Percentiles rank a stretch among this genome's conserved stretches.
Conservation (phyloP, 2,797 vertebrate genomes). For the Hapalemur alaotrensis region DNA sequence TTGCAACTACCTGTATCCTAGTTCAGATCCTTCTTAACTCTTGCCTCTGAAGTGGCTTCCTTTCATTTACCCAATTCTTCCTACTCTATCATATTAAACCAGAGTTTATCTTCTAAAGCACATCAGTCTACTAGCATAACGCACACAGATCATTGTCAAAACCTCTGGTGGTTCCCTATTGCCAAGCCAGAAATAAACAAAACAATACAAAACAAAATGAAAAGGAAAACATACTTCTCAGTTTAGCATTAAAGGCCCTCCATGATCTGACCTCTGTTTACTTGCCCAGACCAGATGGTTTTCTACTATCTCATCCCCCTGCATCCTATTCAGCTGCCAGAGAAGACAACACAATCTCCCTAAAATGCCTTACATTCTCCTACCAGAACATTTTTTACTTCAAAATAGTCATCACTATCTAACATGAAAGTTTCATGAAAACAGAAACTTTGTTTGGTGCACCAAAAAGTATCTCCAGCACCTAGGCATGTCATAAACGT, state of each 20-base stretch:
- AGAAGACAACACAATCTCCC: not conserved
- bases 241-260: not conserved
- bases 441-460: not conserved
- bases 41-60: constrained; percentile 27
- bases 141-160: not conserved
- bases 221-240: not conserved
- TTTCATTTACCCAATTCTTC: not conserved
- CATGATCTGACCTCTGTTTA: not conserved
- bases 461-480: not conserved
- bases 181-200: constrained; percentile 20
- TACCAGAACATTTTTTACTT: not conserved
- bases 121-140: not conserved
- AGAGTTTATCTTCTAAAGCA: constrained; percentile 9
- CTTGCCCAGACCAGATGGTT: not conserved
- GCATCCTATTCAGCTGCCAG: not conserved
- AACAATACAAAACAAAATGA: constrained; percentile 7
- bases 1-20: not conserved
- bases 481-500: not conserved
- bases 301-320: not conserved
- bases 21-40: not conserved
- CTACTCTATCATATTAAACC: not conserved
- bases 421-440: not conserved
- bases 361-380: not conserved
- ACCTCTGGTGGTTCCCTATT: not conserved
- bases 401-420: not conserved